Base-by-base conservation (phyloP, 2,888 invertebrate genomes). In the Hermaeophaga mercurialis region DNA sequence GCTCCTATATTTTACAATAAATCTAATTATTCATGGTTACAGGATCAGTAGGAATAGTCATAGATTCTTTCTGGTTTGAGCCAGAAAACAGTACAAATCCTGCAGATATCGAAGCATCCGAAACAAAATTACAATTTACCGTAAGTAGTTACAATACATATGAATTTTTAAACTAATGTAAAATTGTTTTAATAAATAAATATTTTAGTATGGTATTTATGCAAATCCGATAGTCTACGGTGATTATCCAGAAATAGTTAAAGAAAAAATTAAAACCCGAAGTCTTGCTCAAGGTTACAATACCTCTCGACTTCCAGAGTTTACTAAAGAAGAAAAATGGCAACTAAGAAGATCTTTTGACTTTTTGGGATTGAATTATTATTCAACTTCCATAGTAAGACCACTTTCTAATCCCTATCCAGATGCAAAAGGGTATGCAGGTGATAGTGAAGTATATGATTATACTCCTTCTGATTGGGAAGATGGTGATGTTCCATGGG, bases 231-330 rank as follows among this genome's bases (percentile, higher is more conserved):
- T 89, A 26, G 84, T 85, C 70, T 67, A 73, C 0, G 88, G 88
- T 1, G 84, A 87, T 73, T 89, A 87, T 71, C 89, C 89, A 0
- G 73, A 79, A 43, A 68, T 84, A 0, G 86, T 89, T 85, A 82
- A 84, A 46, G 74, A 79, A 9, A 75, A 80, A 1, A 80, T 89
- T 11, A 80, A 77, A 38, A 75, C 78, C 1, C 79, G 83, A 33
- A 89, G 87, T 56, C 76, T 73, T 43, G 73, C 75, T 9, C 85
- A 88, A 72, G 82, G 84, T 3, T 86, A 80, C 64, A 69, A 75
- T 0, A 75, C 80, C 8, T 86, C 88, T 0, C 81, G 87, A 5
- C 77, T 89, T 2, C 88, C 88, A 0, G 69, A 69, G 50, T 86
- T 88, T 67, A 84, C 84, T 0, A 15, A 66, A 0, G 78, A 83